Base-by-base conservation (phyloP, 2,888 invertebrate species). In the Emmelina monodactyla region DNA sequence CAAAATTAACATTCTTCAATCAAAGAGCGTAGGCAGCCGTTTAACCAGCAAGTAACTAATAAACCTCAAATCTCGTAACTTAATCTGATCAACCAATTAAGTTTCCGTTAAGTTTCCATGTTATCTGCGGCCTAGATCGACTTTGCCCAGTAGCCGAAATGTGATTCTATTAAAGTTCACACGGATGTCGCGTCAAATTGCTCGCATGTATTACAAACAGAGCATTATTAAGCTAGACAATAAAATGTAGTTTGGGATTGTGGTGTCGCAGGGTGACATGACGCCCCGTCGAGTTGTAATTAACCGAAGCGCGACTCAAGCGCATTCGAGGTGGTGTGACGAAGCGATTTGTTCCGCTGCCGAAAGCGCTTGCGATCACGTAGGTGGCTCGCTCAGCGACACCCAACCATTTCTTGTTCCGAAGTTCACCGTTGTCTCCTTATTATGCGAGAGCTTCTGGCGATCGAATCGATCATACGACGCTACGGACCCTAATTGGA, bases 211-310 rank as follows among this genome's bases (percentile, higher is more conserved):
- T 63, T 62, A 62, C 55, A 53, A 62, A 62, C n/a, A n/a, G n/a
- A n/a, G n/a, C n/a, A n/a, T n/a, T n/a, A n/a, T n/a, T n/a, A 62
- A 46, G 46, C 48, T 50, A 59, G 54, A 69, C 62, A 73, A 68
- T 62, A 53, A 56, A 58, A 56, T 64, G 69, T 69, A 68, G 50
- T 10, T 25, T 25, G 11, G 11, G 9, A 25, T n/a, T 25, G 25
- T 25, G 25, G 11, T 11, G 11, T 25, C 11, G 25, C n/a, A 25
- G 25, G 9, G 55, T 58, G 65, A 65, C 64, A 62, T 67, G 71
- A 63, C 58, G 66, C 68, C 65, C 68, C 68, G 63, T 66, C 63
- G 67, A 55, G 58, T 70, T 73, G 75, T 76, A 75, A 78, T 76
- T 76, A 76, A 71, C 61, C 69, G 61, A 49, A 62, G 65, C 72